These are phyloP conservation scores for Siniperca scherzeri DNA, from an alignment of 2,797 vertebrate species.

Conservation along the genomic window DNA sequence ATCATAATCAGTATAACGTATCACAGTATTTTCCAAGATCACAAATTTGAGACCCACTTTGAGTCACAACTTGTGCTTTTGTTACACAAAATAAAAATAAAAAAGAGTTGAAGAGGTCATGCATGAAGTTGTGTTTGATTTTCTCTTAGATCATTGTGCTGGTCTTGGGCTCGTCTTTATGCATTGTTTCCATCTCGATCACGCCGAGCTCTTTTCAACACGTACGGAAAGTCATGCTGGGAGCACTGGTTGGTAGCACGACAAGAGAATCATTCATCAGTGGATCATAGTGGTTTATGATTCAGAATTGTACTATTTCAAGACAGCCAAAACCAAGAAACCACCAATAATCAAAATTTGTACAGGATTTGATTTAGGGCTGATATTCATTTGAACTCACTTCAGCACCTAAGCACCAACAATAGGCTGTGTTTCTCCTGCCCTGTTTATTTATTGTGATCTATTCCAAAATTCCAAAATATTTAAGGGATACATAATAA, in stretches of 20 bases:
- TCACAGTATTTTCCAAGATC: neutral
- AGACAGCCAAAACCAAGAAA: neutral
- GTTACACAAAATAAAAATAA: neutral
- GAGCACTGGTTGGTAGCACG: conserved; percentile 70
- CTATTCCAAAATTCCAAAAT: too few species aligned
- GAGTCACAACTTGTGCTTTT: neutral
- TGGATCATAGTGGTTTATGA: neutral
- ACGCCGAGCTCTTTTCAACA: fast-evolving
- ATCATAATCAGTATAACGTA: neutral
- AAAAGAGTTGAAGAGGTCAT: neutral
- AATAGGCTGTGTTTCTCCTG: neutral
- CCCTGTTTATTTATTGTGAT: neutral
- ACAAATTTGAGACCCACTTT: neutral
- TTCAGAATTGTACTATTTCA: neutral
- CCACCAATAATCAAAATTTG: neutral
- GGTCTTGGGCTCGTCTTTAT: conserved; percentile 66
- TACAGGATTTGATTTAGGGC: neutral
- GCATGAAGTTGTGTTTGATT: conserved; percentile 9
- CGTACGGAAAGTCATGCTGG: neutral
- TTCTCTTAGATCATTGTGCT: conserved; percentile 71
- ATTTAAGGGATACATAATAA: neutral
- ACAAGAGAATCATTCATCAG: neutral
- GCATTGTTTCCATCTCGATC: conserved; percentile 46
- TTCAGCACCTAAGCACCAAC: neutral
- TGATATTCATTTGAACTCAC: neutral